These are phyloP conservation scores for Mythimna ferrago DNA, from an alignment of 2,888 invertebrate species.

Conservation along the genomic window DNA sequence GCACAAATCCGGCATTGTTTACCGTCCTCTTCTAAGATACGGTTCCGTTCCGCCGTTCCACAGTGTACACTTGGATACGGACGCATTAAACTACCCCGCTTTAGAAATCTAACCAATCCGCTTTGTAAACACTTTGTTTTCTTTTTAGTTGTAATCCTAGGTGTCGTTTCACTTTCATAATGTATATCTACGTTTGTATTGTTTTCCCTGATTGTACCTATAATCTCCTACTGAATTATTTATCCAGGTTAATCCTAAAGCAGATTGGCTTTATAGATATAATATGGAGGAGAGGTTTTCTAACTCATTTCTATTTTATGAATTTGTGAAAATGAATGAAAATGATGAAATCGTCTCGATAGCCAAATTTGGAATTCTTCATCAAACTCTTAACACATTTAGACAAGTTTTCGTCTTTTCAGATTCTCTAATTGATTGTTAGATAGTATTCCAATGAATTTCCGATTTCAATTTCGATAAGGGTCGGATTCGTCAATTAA, in stretches of 20 bases:
- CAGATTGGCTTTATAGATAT: conserved; percentile 12
- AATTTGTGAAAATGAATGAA: background rate
- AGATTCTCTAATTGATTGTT: conserved; percentile 18
- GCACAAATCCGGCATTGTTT: conserved; percentile 25
- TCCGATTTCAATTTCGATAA: conserved; percentile 4
- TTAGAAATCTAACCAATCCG: conserved; percentile 21
- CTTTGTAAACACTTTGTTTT: conserved; percentile 7
- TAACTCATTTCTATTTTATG: conserved; percentile 1
- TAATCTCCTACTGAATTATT: conserved; percentile 16
- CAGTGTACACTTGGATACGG: conserved; percentile 7
- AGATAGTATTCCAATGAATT: conserved; percentile 4
- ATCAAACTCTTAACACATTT: conserved; percentile 12
- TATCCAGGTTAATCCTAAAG: conserved; percentile 22
- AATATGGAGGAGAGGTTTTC: background rate
- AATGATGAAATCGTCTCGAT: background rate
- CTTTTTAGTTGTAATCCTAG: conserved; percentile 7
- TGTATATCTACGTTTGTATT: background rate
- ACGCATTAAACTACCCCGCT: background rate
- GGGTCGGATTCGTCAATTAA: background rate
- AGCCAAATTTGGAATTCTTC: background rate
- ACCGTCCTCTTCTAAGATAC: conserved; percentile 17
- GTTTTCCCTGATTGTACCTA: background rate
- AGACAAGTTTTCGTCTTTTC: conserved; percentile 7
- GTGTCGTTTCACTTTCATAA: background rate
- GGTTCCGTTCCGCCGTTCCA: conserved; percentile 11